Evolutionary conservation across 2,797 vertebrate genomes (phyloP).

Genomic region (Chromis chromis): DNA sequence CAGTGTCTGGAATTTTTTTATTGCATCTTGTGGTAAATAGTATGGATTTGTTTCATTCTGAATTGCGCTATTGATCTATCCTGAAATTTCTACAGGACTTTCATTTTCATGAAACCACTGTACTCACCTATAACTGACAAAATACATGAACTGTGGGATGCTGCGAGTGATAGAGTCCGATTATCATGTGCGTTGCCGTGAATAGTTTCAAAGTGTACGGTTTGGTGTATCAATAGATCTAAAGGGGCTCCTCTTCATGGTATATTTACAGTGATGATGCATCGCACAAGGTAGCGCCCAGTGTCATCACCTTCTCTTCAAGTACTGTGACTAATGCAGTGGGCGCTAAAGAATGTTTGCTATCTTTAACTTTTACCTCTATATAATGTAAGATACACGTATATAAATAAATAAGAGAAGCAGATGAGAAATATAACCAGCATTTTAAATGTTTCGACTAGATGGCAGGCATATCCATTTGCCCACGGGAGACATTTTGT

Average conservation of each 20-base stretch:
- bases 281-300: constrained; percentile 59
- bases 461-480: constrained; percentile 17
- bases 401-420: constrained; percentile 57
- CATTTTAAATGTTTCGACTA: constrained; percentile 27
- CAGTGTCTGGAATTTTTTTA: constrained; percentile 38
- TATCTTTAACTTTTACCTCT: constrained; percentile 68
- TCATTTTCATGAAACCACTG: constrained; percentile 36
- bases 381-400: constrained; percentile 51
- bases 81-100: constrained; percentile 39
- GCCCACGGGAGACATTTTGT: constrained; percentile 31
- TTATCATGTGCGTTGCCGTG: constrained; percentile 37
- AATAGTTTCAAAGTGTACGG: constrained; percentile 57
- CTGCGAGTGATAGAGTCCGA: constrained; percentile 30
- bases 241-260: constrained; percentile 69
- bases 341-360: constrained; percentile 62
- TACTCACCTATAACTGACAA: constrained; percentile 23
- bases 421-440: constrained; percentile 21
- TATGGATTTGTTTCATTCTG: constrained; percentile 50
- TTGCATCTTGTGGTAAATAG: constrained; percentile 47
- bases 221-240: constrained; percentile 58
- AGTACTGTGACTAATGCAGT: constrained; percentile 73
- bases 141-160: constrained; percentile 24
- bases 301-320: constrained; percentile 65
- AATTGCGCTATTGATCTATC: constrained; percentile 48
- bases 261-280: constrained; percentile 68